These are phyloP conservation scores for Drosophila pachea DNA, from an alignment of 1,140 invertebrate species.

Conservation along the genomic window DNA sequence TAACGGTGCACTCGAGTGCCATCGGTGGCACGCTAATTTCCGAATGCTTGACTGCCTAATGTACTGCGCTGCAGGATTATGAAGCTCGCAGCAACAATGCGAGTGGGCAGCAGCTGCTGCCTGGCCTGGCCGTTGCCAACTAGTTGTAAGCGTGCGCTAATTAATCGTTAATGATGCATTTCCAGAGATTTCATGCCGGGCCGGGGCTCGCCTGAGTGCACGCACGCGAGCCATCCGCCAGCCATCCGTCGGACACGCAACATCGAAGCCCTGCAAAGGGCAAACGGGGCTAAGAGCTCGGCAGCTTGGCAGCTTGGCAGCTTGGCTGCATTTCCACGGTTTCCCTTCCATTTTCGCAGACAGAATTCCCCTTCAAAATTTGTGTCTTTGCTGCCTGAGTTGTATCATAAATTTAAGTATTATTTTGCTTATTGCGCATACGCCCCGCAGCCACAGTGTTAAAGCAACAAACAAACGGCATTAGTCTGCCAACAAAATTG, in stretches of 20 bases:
- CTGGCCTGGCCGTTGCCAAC: slow-evolving; percentile 26
- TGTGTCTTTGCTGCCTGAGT: neutral
- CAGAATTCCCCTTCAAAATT: slow-evolving; percentile 20
- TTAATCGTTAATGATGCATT: slow-evolving; percentile 73
- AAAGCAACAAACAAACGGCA: slow-evolving; percentile 19
- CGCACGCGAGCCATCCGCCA: slow-evolving; percentile 31
- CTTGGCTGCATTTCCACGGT: slow-evolving; percentile 30
- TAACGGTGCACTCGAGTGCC: slow-evolving; percentile 51
- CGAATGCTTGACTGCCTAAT: slow-evolving; percentile 45
- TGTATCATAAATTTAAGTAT: slow-evolving; percentile 24
- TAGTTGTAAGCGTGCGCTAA: slow-evolving; percentile 48
- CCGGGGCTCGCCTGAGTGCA: slow-evolving; percentile 43
- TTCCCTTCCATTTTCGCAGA: slow-evolving; percentile 10
- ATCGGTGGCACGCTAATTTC: slow-evolving; percentile 61
- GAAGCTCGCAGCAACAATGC: slow-evolving; percentile 19
- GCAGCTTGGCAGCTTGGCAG: neutral
- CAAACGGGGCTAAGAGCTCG: slow-evolving; percentile 33
- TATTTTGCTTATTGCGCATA: slow-evolving; percentile 53
- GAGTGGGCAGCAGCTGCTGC: slow-evolving; percentile 21
- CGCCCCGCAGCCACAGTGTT: slow-evolving; percentile 15
- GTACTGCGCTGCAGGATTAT: slow-evolving; percentile 50
- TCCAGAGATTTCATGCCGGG: slow-evolving; percentile 55
- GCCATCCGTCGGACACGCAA: slow-evolving; percentile 59
- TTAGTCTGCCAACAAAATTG: slow-evolving; percentile 44
- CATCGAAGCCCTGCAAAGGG: slow-evolving; percentile 62